Evolutionary conservation across 2,797 vertebrate species (phyloP).

Genomic region (Xenops minutus): DNA sequence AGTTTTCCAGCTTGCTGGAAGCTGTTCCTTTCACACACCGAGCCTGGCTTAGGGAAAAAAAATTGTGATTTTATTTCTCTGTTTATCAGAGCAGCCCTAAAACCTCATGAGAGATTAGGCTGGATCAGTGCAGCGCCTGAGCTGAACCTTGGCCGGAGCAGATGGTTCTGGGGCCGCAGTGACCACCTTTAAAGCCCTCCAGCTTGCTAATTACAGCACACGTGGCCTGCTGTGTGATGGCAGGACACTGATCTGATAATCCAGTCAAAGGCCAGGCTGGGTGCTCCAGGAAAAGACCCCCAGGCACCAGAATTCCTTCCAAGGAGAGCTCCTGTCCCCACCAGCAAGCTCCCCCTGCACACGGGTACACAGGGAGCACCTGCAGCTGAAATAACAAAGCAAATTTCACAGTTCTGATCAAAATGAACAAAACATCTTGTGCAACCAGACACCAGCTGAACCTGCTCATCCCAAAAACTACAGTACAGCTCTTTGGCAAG

Average conservation of each 20-base stretch:
- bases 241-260: conserved; percentile 52
- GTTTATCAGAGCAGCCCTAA: not conserved
- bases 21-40: not conserved
- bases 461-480: not conserved
- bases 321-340: not conserved
- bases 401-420: not conserved
- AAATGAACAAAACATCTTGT: not conserved
- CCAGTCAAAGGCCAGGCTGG: not conserved
- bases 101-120: not conserved
- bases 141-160: conserved; percentile 46
- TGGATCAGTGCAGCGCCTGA: conserved; percentile 31
- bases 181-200: conserved; percentile 54
- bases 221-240: conserved; percentile 33
- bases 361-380: not conserved
- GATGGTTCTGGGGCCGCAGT: conserved; percentile 34
- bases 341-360: not conserved
- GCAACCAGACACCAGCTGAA: not conserved
- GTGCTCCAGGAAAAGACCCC: not conserved
- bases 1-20: not conserved
- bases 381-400: not conserved
- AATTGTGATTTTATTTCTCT: accelerated
- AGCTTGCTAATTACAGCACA: conserved; percentile 39
- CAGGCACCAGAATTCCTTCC: not conserved
- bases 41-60: not conserved
- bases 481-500: not conserved